Base-by-base conservation (phyloP, 2,797 vertebrate genomes). In the Microchirus variegatus region DNA sequence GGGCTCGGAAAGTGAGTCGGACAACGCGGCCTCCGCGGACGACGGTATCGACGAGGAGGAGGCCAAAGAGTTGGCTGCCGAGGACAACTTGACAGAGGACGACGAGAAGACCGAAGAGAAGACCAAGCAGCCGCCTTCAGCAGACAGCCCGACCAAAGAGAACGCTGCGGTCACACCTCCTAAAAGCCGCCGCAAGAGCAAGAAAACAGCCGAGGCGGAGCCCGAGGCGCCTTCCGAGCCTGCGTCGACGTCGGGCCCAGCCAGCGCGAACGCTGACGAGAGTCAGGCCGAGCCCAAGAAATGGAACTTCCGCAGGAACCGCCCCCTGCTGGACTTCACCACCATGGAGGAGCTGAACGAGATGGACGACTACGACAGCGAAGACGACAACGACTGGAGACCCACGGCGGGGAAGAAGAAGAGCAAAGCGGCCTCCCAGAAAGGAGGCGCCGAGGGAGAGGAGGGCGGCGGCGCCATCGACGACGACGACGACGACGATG, bases 351-450 rank as follows among this genome's bases (percentile, higher is more conserved):
- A 99, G 22, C 90, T 99, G 56, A 97, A 98, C 46, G 96, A 97
- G 63, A 98, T 99, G 93, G 98, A 99, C 67, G 97, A 99, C 85
- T 99, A 99, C 5, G 98, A 99, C 56, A 99, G 97, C 2, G 98
- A 99, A 75, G 98, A 99, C 37, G 98, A 99, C 76, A 99, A 99
- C 15, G 98, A 99, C 80, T 99, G 98, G 98, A 91, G 96, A 18
- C 98, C 98, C 2, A 89, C 95, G 2, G 92, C 92, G 3, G 96
- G 88, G 12, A 97, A 95, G 85, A 96, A 88, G 73, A 98, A 95
- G 72, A 89, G 93, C 41, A 96, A 95, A 78, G 82, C 91, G 0
- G 78, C 91, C 0, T 82, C 90, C 11, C 95, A 94, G 61, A 96
- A 95, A 59, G 96, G 93, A 31, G 95, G 93, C 7, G 88, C 92